Evolutionary conservation across 2,113 vertebrate species (phyloP).

Genomic region (Microtus ochrogaster): DNA sequence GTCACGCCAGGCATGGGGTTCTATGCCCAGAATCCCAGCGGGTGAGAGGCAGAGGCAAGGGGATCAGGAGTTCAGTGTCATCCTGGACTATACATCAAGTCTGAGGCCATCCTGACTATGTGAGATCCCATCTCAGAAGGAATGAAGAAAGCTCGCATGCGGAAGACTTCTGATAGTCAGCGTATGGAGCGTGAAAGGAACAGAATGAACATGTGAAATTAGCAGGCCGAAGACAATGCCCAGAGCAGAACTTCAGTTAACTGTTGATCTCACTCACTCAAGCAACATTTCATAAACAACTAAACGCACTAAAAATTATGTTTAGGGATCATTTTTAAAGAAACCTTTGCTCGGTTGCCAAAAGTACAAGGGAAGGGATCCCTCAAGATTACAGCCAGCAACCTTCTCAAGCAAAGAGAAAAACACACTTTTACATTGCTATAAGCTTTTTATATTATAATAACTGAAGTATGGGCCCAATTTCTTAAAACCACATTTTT

Average conservation of each 20-base stretch:
- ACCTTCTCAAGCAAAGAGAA: neutral
- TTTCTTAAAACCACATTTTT: neutral
- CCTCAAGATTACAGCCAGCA: neutral
- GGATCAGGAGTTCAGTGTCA: neutral
- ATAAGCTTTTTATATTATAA: slow-evolving; percentile 22
- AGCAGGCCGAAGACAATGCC: neutral
- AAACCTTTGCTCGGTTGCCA: neutral
- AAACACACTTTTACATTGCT: neutral
- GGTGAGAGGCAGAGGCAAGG: neutral
- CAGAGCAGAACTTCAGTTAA: neutral
- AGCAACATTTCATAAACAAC: neutral
- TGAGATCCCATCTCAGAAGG: neutral
- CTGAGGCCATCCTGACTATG: neutral
- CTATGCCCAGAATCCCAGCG: neutral
- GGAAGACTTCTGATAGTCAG: neutral
- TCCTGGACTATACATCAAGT: neutral
- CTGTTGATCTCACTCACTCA: neutral
- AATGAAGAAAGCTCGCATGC: too few species aligned
- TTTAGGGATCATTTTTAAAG: neutral
- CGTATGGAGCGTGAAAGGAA: neutral
- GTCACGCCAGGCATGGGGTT: neutral
- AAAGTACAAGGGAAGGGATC: neutral
- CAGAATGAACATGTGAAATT: neutral
- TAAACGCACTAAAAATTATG: slow-evolving; percentile 23
- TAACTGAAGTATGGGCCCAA: neutral